These are phyloP conservation scores for Pachyrhynchus sulphureomaculatus DNA, from an alignment of 1,140 invertebrate species.

Conservation along the genomic window DNA sequence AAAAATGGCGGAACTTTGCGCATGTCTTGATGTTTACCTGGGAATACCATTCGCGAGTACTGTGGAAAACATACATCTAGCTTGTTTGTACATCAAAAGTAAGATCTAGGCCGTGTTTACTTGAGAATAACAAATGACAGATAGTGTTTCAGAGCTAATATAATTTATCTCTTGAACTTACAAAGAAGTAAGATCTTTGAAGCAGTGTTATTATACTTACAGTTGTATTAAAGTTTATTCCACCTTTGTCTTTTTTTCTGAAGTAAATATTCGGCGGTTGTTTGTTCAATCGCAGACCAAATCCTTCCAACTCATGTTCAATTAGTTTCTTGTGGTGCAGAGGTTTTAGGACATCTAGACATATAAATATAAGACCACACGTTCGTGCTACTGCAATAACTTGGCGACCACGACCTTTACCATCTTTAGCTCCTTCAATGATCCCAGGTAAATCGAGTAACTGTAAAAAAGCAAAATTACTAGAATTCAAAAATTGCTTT, in stretches of 20 bases:
- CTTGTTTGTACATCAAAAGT: no score
- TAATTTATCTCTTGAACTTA: no score
- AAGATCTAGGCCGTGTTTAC: no score
- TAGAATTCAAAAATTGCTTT: no score
- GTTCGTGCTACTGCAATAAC: constrained; percentile 99
- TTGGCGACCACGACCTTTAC: constrained; percentile 96
- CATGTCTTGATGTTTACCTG: no score
- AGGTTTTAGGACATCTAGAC: constrained; percentile 97
- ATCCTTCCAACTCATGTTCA: constrained; percentile 98
- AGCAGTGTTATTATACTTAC: no score
- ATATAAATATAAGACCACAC: constrained; percentile 97
- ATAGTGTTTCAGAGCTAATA: no score
- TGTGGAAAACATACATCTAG: no score
- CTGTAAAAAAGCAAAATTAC: constrained; percentile 50
- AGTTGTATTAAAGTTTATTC: constrained; percentile 86
- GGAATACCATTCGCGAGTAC: no score
- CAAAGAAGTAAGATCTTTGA: no score
- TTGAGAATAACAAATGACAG: no score
- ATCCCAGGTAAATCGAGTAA: constrained; percentile 98
- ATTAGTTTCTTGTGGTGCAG: constrained; percentile 93
- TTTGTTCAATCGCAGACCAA: constrained; percentile 96
- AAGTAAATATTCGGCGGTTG: constrained; percentile 96
- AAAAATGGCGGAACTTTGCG: no score
- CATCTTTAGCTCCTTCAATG: constrained; percentile 99
- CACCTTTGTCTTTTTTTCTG: constrained; percentile 97